Conservation (phyloP, 2,888 invertebrate genomes). For the Clepsis dumicolana region DNA sequence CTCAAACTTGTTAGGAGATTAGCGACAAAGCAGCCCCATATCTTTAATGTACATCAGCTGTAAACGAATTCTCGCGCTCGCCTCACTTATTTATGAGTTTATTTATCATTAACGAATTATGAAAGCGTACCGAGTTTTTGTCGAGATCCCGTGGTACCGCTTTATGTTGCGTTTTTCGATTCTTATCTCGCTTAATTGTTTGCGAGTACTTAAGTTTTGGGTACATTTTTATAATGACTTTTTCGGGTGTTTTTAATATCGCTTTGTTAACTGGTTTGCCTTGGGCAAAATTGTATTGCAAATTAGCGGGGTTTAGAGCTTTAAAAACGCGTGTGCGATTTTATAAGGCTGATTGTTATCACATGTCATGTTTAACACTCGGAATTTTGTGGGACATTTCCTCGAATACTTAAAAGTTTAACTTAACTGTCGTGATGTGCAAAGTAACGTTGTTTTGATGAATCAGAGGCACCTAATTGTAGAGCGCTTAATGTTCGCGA, state of each 20-base stretch:
- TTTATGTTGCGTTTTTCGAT: constrained; percentile 66
- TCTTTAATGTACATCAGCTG: constrained; percentile 86
- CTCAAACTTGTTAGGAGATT: constrained; percentile 85
- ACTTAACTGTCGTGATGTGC: neutral
- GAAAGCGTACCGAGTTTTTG: constrained; percentile 79
- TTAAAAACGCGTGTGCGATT: constrained; percentile 1
- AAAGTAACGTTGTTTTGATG: too few species aligned
- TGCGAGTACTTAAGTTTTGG: constrained; percentile 45
- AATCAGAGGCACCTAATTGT: too few species aligned
- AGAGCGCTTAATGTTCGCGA: too few species aligned
- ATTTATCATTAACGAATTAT: constrained; percentile 87
- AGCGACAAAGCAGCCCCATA: constrained; percentile 83
- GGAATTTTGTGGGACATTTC: neutral
- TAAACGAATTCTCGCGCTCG: constrained; percentile 84
- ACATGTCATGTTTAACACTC: neutral
- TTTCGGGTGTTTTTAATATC: constrained; percentile 37
- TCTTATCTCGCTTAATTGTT: constrained; percentile 69
- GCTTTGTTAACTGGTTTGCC: constrained; percentile 39
- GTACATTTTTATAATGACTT: constrained; percentile 42
- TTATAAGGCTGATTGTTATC: constrained; percentile 5
- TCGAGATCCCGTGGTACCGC: constrained; percentile 48
- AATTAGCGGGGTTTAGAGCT: constrained; percentile 27
- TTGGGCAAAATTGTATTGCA: constrained; percentile 31
- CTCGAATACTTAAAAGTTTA: neutral
- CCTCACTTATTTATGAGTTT: constrained; percentile 83